phyloP scores from a whole-genome alignment of 1,140 invertebrate genomes.

The Tetragonula clypearis region DNA sequence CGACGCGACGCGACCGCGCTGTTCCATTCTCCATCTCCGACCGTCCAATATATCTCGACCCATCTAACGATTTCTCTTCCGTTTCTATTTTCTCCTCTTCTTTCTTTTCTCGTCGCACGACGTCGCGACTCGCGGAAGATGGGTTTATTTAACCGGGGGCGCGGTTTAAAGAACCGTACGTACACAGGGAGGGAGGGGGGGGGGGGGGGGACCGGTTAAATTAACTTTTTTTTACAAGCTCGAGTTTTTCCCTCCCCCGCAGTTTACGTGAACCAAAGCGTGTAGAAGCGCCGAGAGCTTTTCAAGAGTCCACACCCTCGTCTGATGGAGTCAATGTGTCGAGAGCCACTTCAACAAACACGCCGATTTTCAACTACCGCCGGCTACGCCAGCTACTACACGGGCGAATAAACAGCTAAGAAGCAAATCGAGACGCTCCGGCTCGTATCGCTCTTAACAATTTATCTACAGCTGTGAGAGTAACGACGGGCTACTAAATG shows the following conservation, averaged over 20 bases:
- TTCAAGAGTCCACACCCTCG: neutral
- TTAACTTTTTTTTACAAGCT: neutral
- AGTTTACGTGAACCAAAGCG: neutral
- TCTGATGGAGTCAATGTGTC: slow-evolving; percentile 11
- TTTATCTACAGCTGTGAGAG: neutral
- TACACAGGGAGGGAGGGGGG: neutral
- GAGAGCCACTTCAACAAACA: neutral
- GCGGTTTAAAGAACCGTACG: neutral
- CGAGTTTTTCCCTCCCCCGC: neutral
- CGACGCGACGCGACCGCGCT: neutral
- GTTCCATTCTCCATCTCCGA: neutral
- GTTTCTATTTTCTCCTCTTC: neutral
- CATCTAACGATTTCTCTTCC: slow-evolving; percentile 9
- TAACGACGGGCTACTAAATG: neutral
- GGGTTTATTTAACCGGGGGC: neutral
- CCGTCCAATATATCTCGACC: neutral
- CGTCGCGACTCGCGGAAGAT: neutral
- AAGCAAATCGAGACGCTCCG: too few relatives aligned
- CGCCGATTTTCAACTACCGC: neutral
- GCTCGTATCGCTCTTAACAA: neutral
- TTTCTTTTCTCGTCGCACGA: neutral
- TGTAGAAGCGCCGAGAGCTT: neutral
- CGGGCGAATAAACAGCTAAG: too few relatives aligned
- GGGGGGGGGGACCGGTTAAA: neutral
- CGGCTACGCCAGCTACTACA: too few relatives aligned